Evolutionary conservation across 2,888 invertebrate genomes (phyloP), one percentile per base, ranked within the genome.

Genomic region (Craniophora ligustri): DNA sequence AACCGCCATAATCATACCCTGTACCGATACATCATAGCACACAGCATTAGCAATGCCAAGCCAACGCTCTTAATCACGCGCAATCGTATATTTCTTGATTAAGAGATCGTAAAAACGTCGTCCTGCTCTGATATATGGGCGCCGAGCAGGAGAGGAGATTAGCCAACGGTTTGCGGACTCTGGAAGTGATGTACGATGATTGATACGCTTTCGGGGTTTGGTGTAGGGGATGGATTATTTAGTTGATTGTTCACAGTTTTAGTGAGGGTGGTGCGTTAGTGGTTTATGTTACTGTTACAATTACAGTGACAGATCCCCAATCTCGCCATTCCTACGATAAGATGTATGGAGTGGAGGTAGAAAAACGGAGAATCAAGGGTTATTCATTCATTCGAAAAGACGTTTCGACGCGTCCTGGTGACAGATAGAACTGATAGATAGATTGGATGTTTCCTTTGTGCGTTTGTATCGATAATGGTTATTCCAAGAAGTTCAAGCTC

Each of bases 81-180:
- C 88, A 87, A 87, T 87, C 90, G 85, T 89, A 91, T 91, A 91
- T 88, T 89, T 92, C 92, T 92, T 87, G 86, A 86, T 86, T 86
- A 87, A 85, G 84, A 75, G 84, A 84, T 91, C 92, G 91, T 92
- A 91, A 92, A 92, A 90, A 86, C 83, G 91, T 92, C 92, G 80
- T 85, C 87, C 74, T 81, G 53, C 82, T 86, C 85, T 90, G 86
- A 91, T 78, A 86, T 88, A 91, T 83, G 81, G 67, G 62, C 67
- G 55, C 49, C 57, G 74, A 79, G 76, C 77, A 78, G 79, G 84
- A 86, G 79, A 79, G 82, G 77, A 84, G 84, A 86, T 86, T 84
- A 81, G 79, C 78, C 66, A 67, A 76, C 71, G 76, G 78, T 76
- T 81, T 79, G 77, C 59, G 50, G 47, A 54, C 63, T 72, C 58